Conservation (phyloP, 2,113 vertebrate genomes). For the Toxostoma redivivum region DNA sequence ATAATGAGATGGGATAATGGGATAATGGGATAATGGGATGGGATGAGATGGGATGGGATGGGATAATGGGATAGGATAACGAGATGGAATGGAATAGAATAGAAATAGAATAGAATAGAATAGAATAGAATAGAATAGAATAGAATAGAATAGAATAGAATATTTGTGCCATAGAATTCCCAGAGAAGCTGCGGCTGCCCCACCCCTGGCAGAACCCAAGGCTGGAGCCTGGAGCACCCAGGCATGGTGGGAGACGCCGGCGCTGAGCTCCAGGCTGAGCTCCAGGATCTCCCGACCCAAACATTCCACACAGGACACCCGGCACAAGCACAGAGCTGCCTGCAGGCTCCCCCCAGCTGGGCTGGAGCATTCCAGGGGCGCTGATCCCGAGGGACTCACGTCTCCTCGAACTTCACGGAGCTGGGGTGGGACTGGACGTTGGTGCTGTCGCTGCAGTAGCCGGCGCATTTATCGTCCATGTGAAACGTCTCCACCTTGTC, state of each 20-base stretch:
- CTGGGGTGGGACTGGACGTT: slow-evolving; percentile 76
- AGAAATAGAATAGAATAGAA: too few species aligned
- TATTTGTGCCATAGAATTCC: neutral
- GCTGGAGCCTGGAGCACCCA: neutral
- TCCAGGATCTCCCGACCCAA: neutral
- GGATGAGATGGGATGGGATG: neutral
- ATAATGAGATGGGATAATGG: too few species aligned
- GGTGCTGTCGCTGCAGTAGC: slow-evolving; percentile 76
- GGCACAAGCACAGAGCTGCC: rapidly evolving
- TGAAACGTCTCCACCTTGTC: slow-evolving; percentile 84
- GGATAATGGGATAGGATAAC: too few species aligned
- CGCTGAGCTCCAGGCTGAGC: too few species aligned
- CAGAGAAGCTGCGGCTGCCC: neutral
- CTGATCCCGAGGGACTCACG: slow-evolving; percentile 67
- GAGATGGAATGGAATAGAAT: too few species aligned
- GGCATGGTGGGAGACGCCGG: rapidly evolving
- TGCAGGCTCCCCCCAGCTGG: neutral
- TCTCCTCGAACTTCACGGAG: slow-evolving; percentile 78
- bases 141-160: too few species aligned
- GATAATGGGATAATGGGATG: too few species aligned
- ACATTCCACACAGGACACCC: rapidly evolving
- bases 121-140: too few species aligned
- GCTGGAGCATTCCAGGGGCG: neutral
- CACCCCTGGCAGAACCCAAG: neutral
- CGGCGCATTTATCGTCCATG: slow-evolving; percentile 75